Base-by-base conservation (phyloP, 2,797 vertebrate species). In the Mallotus villosus region DNA sequence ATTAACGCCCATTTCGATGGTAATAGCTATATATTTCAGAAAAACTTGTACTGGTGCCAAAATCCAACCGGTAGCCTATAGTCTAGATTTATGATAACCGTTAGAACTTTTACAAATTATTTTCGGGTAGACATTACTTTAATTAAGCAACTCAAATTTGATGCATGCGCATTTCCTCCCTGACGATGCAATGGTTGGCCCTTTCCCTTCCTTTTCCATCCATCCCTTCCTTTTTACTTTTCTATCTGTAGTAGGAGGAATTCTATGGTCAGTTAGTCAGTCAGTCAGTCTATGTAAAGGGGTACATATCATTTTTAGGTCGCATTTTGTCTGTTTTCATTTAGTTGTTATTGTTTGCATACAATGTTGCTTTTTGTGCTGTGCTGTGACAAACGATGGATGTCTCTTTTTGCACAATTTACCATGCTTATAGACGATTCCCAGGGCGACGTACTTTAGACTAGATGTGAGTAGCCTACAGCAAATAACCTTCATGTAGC, bases 401-500 rank as follows among this genome's bases (percentile, higher is more conserved):
- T 27, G 58, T 46, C 2, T 12, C 41, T 46, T 46, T 0, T 46
- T 46, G 41, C 0, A 46, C 41, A 46, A 14, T 12, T 46, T 46
- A 46, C 41, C 9, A 11, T 46, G 41, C 41, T 14, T 46, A 46
- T 46, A 46, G 61, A 22, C 32, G 65, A 72, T 24, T 4, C 69
- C 32, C 58, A 25, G 21, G 32, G 14, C 24, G 61, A 62, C 82
- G 60, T 14, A 5, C 16, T 17, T n/a, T n/a, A 55, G 51, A 17
- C 19, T n/a, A 17, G 19, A n/a, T 70, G 59, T 51, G 57, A 29
- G 64, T 57, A 24, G 66, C 78, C 80, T 58, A 0, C 74, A 76
- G 68, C 74, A 77, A 75, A 84, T 81, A 80, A 81, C 76, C 79
- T 85, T 86, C 80, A 66, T 75, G 53, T 79, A 57, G 75, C 72